phyloP scores from a whole-genome alignment of 2,113 vertebrate genomes.

The Athene cunicularia region DNA sequence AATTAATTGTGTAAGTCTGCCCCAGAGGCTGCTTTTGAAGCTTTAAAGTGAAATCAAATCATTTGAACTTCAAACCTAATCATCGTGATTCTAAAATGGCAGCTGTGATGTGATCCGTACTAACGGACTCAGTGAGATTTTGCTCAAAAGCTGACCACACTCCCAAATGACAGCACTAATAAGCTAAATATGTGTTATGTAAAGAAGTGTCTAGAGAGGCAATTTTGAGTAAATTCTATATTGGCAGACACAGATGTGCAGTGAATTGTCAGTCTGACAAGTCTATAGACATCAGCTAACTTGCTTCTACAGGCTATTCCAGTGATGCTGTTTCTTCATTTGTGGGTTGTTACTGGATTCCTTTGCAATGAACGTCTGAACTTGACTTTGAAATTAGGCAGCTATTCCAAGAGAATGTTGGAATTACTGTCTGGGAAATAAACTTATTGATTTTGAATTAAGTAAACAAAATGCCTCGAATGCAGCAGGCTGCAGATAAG shows the following conservation, averaged over 20 bases:
- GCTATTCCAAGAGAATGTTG: not conserved
- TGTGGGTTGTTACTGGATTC: not conserved
- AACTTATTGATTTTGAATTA: slow-evolving; percentile 46
- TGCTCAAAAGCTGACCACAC: slow-evolving; percentile 52
- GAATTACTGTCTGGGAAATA: not conserved
- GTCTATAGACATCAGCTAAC: not conserved
- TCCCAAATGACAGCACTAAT: slow-evolving; percentile 57
- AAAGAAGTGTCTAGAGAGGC: slow-evolving; percentile 57
- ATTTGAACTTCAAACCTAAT: slow-evolving; percentile 60
- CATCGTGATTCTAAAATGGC: slow-evolving; percentile 31
- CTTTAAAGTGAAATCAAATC: slow-evolving; percentile 53
- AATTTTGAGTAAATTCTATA: slow-evolving; percentile 42
- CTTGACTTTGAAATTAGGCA: slow-evolving; percentile 14
- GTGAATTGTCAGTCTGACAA: slow-evolving; percentile 26
- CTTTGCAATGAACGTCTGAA: not conserved
- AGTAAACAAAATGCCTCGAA: not conserved
- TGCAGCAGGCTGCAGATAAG: not conserved
- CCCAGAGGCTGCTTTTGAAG: slow-evolving; percentile 40
- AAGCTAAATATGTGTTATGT: slow-evolving; percentile 64
- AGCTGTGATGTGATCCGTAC: not conserved
- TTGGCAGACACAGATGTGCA: slow-evolving; percentile 40
- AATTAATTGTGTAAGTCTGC: slow-evolving; percentile 54
- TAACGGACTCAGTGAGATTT: slow-evolving; percentile 3
- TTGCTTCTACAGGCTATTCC: not conserved
- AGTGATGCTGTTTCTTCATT: not conserved